Evolutionary conservation across 2,113 vertebrate species (phyloP), one percentile per base, ranked within the genome.

Genomic region (Apistogramma diplotaenia): DNA sequence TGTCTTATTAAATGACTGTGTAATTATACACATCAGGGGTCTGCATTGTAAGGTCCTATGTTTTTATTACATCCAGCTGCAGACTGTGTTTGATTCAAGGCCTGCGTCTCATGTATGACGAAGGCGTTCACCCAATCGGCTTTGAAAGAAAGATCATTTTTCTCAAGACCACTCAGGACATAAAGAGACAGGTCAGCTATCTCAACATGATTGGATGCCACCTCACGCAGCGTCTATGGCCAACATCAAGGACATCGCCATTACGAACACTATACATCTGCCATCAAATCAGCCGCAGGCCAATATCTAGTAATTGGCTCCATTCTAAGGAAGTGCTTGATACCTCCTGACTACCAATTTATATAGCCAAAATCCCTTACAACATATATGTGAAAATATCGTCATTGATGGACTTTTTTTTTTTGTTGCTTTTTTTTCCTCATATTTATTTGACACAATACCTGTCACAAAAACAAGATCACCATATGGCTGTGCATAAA

Each of bases 131-230:
- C 2, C 61, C 79, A 86, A 79, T 87, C 82, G 79, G 85, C 79
- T 76, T 87, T 81, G 82, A 86, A 84, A 70, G 65, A 87, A 88
- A 80, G 75, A 93, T 89, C 73, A 89, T 91, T 90, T 91, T 90
- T 84, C 85, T 88, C 87, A 89, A 80, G 79, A 83, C 76, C 85
- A 85, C 88, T 91, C 85, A 51, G 74, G 74, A 90, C 88, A 92
- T 91, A 91, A 93, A 91, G 79, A 86, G 87, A 89, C 62, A 61
- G 90, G 87, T 87, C 86, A 79, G 84, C 87, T 81, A 93, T 91
- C 87, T 89, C 82, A 62, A 71, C 81, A 72, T 93, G 92, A 94
- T 93, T 94, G 92, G 93, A 94, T 93, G 90, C 88, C 86, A 82
- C 79, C 80, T 61, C 91, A 91, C 33, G 90, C 91, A 92, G 92